Evolutionary conservation across 2,113 vertebrate species (phyloP).

Genomic region (Xiphophorus hellerii): DNA sequence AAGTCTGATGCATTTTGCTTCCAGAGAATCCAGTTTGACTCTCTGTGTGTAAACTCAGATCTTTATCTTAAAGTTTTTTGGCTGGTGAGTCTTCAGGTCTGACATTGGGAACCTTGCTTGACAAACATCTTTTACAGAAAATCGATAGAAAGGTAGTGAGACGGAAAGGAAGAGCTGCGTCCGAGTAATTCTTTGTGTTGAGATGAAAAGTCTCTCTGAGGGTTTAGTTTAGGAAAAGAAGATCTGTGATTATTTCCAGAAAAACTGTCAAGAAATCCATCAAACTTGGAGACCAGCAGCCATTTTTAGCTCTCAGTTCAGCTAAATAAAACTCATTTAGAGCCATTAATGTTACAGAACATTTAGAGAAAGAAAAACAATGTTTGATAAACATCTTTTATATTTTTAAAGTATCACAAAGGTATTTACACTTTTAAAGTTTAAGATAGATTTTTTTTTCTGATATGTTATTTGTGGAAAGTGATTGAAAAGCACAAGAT

Average conservation of each 20-base stretch:
- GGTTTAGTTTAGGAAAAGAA: not conserved
- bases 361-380: too few species aligned
- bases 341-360: too few species aligned
- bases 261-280: not conserved
- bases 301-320: too few species aligned
- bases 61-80: conserved; percentile 15
- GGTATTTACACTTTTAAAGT: too few species aligned
- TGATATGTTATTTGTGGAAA: too few species aligned
- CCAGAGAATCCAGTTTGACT: not conserved
- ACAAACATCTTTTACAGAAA: conserved; percentile 13
- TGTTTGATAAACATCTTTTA: too few species aligned
- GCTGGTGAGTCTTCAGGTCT: not conserved
- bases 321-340: not conserved
- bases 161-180: not conserved
- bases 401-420: too few species aligned
- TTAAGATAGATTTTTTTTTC: too few species aligned
- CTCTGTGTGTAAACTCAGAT: conserved; percentile 17
- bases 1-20: not conserved
- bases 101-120: conserved; percentile 10
- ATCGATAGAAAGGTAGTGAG: not conserved
- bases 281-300: not conserved
- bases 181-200: not conserved
- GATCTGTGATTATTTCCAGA: not conserved
- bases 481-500: too few species aligned
- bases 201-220: not conserved